These are phyloP conservation scores for Thymelicus acteon DNA, from an alignment of 2,888 invertebrate genomes.

Conservation along the genomic window DNA sequence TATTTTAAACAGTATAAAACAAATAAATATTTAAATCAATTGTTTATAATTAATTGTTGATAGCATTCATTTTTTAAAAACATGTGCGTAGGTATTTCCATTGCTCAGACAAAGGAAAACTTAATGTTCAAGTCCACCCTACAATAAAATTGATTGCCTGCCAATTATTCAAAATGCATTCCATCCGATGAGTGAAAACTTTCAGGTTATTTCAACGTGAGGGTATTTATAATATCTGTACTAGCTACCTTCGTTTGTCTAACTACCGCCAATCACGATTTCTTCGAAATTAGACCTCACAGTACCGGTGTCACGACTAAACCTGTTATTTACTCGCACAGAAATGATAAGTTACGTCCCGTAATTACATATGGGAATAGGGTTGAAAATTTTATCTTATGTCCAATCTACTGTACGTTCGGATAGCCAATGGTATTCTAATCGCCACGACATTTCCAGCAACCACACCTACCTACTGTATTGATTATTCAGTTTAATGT, in stretches of 20 bases:
- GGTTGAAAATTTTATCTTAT: slow-evolving; percentile 59
- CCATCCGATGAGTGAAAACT: slow-evolving; percentile 1
- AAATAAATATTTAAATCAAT: too few relatives aligned
- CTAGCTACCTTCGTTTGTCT: slow-evolving; percentile 27
- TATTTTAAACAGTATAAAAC: too few relatives aligned
- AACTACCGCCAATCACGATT: slow-evolving; percentile 41
- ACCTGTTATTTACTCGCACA: slow-evolving; percentile 67
- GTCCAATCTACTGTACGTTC: slow-evolving; percentile 57
- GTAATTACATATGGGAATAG: slow-evolving; percentile 60
- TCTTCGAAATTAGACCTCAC: slow-evolving; percentile 42
- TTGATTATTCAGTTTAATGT: slow-evolving; percentile 46
- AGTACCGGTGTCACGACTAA: slow-evolving; percentile 51
- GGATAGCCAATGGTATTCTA: slow-evolving; percentile 43
- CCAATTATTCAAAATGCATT: background rate
- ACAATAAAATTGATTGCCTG: too few relatives aligned
- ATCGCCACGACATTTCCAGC: slow-evolving; percentile 11
- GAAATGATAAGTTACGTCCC: slow-evolving; percentile 71
- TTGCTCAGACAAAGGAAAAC: too few relatives aligned
- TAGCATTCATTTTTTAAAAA: too few relatives aligned
- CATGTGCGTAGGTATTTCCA: too few relatives aligned
- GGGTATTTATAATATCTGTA: slow-evolving; percentile 24
- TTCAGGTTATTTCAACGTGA: background rate
- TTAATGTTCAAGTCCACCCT: too few relatives aligned
- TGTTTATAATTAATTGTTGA: too few relatives aligned
- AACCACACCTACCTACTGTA: slow-evolving; percentile 1